Evolutionary conservation across 2,113 vertebrate species (phyloP), one percentile per base, ranked within the genome.

Genomic region (Rhagologus leucostigma): DNA sequence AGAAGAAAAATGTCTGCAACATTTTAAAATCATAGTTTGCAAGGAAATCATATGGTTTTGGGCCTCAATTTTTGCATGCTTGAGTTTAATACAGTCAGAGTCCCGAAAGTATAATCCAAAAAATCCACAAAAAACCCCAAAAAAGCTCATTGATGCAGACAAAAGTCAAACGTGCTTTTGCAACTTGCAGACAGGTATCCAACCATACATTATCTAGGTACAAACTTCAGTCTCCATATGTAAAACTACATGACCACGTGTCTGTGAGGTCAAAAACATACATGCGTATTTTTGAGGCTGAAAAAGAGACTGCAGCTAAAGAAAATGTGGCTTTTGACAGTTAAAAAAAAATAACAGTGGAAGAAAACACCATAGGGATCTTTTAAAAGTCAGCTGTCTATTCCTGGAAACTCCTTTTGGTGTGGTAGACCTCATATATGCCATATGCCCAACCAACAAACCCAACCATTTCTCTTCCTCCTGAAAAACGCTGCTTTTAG

Each of bases 331-430:
- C 15, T 86, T 91, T 83, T 16, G 32, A 63, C 4, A 0, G 50
- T 64, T 82, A 16, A 85, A 89, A 83, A 64, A 57, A 35, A 41
- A 2, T 22, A 76, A 56, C 41, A 8, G 16, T 13, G 42, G 6
- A 70, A 86, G 35, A 90, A 93, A 77, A 84, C 24, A 87, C 27
- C 68, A 35, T 8, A 78, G 59, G 16, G 47, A 86, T 35, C 39
- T 91, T 95, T 86, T 70, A 87, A 41, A 95, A 91, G 32, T 35
- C 49, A 90, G 59, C 79, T 88, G 64, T 37, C 62, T 83, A 16
- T 63, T 90, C 79, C 85, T 90, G 82, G 82, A 95, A 94, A 33
- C 52, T 76, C 22, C 50, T 95, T 88, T 88, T 80, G 10, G 52
- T 78, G 85, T 94, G 87, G 93, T 5, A 88, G 46, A 93, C 75